Evolutionary conservation across 2,888 invertebrate genomes (phyloP), one percentile per base, ranked within the genome.

Genomic region (Enchytraeus crypticus): DNA sequence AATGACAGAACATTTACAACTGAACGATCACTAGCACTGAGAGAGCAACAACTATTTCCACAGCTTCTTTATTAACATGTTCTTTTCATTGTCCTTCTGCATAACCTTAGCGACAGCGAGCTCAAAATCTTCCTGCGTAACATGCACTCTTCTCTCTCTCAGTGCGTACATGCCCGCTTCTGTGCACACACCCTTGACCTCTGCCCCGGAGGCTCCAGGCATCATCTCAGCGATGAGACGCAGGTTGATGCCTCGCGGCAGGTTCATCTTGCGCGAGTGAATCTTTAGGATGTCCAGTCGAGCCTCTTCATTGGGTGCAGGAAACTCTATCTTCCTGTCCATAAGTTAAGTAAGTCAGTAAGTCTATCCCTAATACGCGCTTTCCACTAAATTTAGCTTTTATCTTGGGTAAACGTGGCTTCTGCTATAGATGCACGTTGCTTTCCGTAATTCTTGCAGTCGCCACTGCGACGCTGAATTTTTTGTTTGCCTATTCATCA

Each of bases 111-210:
- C 97, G 0, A 99, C 98, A 1, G 98, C 98, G 90, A 99, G 92
- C 83, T 98, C 98, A 80, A 99, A 99, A 82, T 99, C 98, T 83
- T 99, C 98, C 80, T 99, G 98, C 1, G 96, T 98, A 1, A 98
- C 98, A 76, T 99, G 98, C 18, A 99, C 95, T 70, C 98, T 85
- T 64, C 98, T 85, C 79, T 98, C 98, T 73, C 98, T 84, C 51
- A 98, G 84, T 5, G 98, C 98, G 72, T 98, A 99, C 98, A 98
- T 99, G 58, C 98, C 98, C 59, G 98, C 97, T 80, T 99, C 98
- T 1, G 98, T 99, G 77, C 98, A 99, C 0, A 98, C 97, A 69
- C 98, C 97, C 83, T 97, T 97, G 0, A 96, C 96, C 84, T 99
- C 98, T 29, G 98, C 98, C 56, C 98, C 98, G 14, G 96, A 96